Base-by-base conservation (phyloP, 2,113 vertebrate genomes). In the Elephantulus edwardii region DNA sequence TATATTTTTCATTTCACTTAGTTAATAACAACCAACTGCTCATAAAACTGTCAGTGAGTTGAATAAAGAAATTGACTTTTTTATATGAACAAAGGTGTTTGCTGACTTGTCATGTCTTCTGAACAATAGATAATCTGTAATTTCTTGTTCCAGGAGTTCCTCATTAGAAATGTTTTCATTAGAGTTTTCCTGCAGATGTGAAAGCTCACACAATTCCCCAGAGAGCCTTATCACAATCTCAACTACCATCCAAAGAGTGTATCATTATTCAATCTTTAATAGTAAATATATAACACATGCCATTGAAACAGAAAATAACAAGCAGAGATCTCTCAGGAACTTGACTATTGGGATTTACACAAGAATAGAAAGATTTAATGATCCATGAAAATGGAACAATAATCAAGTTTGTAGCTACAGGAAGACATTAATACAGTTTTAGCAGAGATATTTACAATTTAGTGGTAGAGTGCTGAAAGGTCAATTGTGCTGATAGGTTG, bases 111-210 rank as follows among this genome's bases (percentile, higher is more conserved):
- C 71, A 50, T 30, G 19, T 56, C 38, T 88, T 91, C 68, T 74
- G 66, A 88, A 87, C 92, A 85, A 66, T 14, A 92, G 50, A 92
- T 96, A 83, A 96, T 93, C 75, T 95, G 33, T 86, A 92, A 94
- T 96, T 95, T 95, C 46, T 80, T 93, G 70, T 95, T 89, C 66
- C 85, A 93, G 42, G 52, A 91, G 88, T 72, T 92, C 68, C 58
- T 86, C 79, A 68, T 91, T 88, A 91, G 38, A 91, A 20, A n/a
- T 68, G 8, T 35, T 74, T 75, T 91, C 60, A 20, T 8, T 42
- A 42, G 85, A 91, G 42, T 91, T 89, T 75, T 92, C 28, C 11
- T 72, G 33, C 64, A 95, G 52, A 89, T 85, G 68, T 86, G 77
- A 93, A 88, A 72, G 2, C 75, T 68, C 70, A 78, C 14, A 87